These are phyloP conservation scores for Gavia stellata DNA, from an alignment of 2,113 vertebrate species.

Conservation along the genomic window DNA sequence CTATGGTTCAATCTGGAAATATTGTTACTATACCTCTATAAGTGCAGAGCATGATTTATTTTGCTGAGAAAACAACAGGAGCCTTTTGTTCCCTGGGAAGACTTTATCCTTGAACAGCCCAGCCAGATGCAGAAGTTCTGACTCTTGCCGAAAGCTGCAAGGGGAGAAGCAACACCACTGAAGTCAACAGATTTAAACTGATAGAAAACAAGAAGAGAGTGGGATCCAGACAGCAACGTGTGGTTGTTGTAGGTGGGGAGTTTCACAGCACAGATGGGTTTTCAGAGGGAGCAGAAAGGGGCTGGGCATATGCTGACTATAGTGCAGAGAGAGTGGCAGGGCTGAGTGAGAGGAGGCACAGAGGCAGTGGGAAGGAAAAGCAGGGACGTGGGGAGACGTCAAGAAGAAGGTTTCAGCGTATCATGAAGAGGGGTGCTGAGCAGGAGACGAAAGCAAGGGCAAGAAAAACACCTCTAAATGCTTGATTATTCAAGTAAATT, in stretches of 20 bases:
- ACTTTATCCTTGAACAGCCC: not conserved
- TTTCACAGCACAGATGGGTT: slow-evolving; percentile 57
- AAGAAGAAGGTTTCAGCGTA: not conserved
- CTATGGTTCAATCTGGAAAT: not conserved
- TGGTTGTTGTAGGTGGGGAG: not conserved
- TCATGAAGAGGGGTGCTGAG: not conserved
- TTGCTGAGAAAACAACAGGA: not conserved
- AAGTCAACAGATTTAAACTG: slow-evolving; percentile 33
- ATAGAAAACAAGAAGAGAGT: slow-evolving; percentile 27
- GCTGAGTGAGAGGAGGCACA: not conserved
- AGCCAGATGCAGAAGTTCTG: not conserved
- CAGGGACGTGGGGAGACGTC: not conserved
- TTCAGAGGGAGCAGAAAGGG: slow-evolving; percentile 20
- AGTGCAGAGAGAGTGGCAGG: not conserved
- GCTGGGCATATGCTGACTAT: not conserved
- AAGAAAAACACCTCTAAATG: not conserved
- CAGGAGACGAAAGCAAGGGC: not conserved
- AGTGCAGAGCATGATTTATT: not conserved
- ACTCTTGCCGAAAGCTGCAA: not conserved
- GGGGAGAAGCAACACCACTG: not conserved
- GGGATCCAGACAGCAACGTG: slow-evolving; percentile 1
- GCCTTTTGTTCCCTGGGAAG: not conserved
- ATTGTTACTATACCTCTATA: not conserved
- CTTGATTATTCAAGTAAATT: not conserved
- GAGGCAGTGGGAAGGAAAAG: not conserved